phyloP scores from a whole-genome alignment of 2,113 vertebrate genomes.

The Tinamus guttatus region DNA sequence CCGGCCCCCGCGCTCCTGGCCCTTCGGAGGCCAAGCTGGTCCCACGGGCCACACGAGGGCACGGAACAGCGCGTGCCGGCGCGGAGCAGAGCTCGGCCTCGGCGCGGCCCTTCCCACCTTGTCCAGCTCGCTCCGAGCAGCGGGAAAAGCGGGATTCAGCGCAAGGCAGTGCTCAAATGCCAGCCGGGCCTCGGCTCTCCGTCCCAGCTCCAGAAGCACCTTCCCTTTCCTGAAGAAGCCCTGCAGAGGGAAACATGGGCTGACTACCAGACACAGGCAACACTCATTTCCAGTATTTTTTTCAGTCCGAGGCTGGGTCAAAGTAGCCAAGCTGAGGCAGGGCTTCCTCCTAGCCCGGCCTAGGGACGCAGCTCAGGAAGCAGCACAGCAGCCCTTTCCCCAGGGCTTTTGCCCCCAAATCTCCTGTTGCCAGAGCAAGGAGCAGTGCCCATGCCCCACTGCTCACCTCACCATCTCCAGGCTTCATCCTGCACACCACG shows the following conservation, averaged over 20 bases:
- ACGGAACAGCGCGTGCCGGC: accelerated
- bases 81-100: too few species aligned
- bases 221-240: constrained; percentile 88
- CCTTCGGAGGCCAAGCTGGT: background rate
- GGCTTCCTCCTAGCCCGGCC: background rate
- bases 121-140: constrained; percentile 80
- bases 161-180: constrained; percentile 84
- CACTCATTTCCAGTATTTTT: too few species aligned
- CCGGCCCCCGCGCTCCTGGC: accelerated
- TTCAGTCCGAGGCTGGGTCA: background rate
- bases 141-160: constrained; percentile 79
- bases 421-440: background rate
- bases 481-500: constrained; percentile 80
- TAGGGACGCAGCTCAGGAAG: background rate
- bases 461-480: constrained; percentile 79
- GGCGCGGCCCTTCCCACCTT: constrained; percentile 38
- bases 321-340: background rate
- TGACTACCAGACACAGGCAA: background rate
- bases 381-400: background rate
- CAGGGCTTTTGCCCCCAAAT: background rate
- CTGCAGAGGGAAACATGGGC: constrained; percentile 53
- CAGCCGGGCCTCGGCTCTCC: constrained; percentile 80
- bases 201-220: constrained; percentile 84
- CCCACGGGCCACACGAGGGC: background rate
- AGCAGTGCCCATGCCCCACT: background rate